These are phyloP conservation scores for Parthenolecanium corni DNA, from an alignment of 2,888 invertebrate genomes.

Conservation along the genomic window DNA sequence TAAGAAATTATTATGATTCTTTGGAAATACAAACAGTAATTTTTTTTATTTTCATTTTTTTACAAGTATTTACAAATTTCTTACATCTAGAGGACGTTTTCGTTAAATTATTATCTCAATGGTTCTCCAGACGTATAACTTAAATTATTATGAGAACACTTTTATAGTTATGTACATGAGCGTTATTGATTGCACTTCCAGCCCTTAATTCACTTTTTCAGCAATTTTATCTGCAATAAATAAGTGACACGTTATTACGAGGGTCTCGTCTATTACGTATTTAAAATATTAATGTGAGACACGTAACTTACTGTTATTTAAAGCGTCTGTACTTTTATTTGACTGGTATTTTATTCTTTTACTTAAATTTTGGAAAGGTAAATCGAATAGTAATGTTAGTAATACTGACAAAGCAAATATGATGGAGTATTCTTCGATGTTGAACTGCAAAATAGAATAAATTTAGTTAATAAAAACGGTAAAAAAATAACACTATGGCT, in stretches of 20 bases:
- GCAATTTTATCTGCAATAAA: neutral
- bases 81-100: too few relatives aligned
- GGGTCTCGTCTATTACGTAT: too few relatives aligned
- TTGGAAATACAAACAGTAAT: too few relatives aligned
- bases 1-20: too few relatives aligned
- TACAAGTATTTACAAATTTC: too few relatives aligned
- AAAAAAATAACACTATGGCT: neutral
- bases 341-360: conserved; percentile 18
- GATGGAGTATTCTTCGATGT: conserved; percentile 48
- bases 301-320: neutral
- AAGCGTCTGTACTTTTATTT: neutral
- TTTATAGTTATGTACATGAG: too few relatives aligned
- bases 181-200: neutral
- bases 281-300: neutral
- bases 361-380: conserved; percentile 53
- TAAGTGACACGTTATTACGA: too few relatives aligned
- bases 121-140: too few relatives aligned
- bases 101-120: too few relatives aligned
- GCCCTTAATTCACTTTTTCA: neutral
- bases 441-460: conserved; percentile 44
- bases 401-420: conserved; percentile 46
- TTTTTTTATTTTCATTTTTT: too few relatives aligned
- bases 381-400: conserved; percentile 52
- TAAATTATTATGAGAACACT: too few relatives aligned
- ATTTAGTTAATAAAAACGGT: neutral